Evolutionary conservation across 2,797 vertebrate species (phyloP).

Genomic region (Sebastes nivosus): DNA sequence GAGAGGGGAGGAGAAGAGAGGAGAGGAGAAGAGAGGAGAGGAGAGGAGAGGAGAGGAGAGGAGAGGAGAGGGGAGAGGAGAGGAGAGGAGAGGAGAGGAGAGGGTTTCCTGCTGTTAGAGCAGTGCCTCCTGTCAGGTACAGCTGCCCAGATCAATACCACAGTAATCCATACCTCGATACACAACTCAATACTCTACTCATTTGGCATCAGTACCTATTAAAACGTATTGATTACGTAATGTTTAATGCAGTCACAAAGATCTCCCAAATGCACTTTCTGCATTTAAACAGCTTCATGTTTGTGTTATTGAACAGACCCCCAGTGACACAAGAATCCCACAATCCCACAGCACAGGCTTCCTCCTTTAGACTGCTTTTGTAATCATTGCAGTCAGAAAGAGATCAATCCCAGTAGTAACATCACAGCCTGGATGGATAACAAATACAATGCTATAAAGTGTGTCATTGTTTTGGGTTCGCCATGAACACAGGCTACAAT

Average conservation of each 20-base stretch:
- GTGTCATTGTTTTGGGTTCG: background rate
- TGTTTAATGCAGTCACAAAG: slow-evolving; percentile 32
- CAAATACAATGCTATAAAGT: background rate
- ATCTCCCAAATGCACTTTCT: slow-evolving; percentile 18
- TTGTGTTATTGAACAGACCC: background rate
- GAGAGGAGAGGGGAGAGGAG: too few relatives aligned
- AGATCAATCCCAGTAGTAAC: background rate
- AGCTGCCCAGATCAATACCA: slow-evolving; percentile 32
- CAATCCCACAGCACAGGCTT: background rate
- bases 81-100: background rate
- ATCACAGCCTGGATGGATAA: background rate
- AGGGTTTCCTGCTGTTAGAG: background rate
- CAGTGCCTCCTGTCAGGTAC: slow-evolving; percentile 3
- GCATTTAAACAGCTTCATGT: slow-evolving; percentile 23
- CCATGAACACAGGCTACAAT: background rate
- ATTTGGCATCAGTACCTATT: slow-evolving; percentile 36
- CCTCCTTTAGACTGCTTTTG: background rate
- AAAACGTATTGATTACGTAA: slow-evolving; percentile 46
- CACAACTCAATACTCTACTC: slow-evolving; percentile 33
- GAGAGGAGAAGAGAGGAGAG: background rate
- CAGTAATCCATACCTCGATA: slow-evolving; percentile 41
- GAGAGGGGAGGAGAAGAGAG: background rate
- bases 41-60: background rate
- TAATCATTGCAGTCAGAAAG: background rate
- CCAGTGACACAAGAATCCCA: background rate